Evolutionary conservation across 1,140 invertebrate species (phyloP), one percentile per base, ranked within the genome.

Genomic region (Drosophila takahashii): DNA sequence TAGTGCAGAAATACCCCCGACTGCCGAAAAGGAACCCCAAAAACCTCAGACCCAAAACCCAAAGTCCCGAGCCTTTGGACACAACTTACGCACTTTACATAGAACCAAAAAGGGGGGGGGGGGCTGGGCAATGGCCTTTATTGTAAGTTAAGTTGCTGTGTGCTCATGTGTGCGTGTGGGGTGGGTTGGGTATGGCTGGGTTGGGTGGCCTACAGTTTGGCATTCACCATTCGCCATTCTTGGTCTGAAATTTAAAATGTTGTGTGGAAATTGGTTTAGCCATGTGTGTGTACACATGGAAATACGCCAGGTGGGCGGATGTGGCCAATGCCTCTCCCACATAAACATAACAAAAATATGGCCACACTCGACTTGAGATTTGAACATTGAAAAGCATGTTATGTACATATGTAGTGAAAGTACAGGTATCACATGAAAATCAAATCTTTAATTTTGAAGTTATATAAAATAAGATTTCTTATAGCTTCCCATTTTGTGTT

Each of bases 161-260:
- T 61, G 56, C 44, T 36, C 56, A 42, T 51, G 41, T 29, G 53
- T 37, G 34, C 10, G 53, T 22, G 34, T 44, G 42, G 44, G 44
- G 32, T 50, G 48, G 70, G 79, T 26, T 60, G 62, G 52, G 62
- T 59, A 41, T 56, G 45, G 71, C 50, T 36, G 36, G 60, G 71
- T 37, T 61, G 37, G 37, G 6, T 8, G 44, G 44, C 44, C 22
- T 45, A 13, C 44, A 77, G 77, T 77, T 87, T 87, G 79, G 70
- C 83, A 87, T 76, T 87, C 79, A 79, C 83, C 87, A 89, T 76
- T 87, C 79, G 84, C 83, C 87, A 89, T 89, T 87, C 84, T 69
- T 70, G 59, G 84, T 79, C n/a, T 50, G 29, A 87, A 87, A 87
- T 87, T 87, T 87, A 87, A 89, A 87, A 87, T 89, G 67, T 79